Evolutionary conservation across 2,888 invertebrate species (phyloP).

Genomic region (Phania funesta): DNA sequence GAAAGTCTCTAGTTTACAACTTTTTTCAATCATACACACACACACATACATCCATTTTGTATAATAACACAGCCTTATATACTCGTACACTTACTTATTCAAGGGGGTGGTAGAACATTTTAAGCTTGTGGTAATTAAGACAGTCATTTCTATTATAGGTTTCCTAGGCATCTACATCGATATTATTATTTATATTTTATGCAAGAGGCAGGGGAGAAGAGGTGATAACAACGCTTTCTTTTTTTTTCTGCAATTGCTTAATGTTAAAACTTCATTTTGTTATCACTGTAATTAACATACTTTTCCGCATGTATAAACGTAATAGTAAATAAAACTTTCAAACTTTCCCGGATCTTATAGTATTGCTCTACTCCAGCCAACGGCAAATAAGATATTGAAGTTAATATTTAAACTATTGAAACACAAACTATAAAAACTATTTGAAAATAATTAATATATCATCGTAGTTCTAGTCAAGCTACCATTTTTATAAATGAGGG

Average conservation of each 20-base stretch:
- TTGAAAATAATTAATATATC: too few species aligned
- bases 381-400: too few species aligned
- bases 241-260: background rate
- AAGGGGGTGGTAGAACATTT: conserved; percentile 3
- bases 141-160: background rate
- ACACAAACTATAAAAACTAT: too few species aligned
- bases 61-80: background rate
- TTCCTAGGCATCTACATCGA: background rate
- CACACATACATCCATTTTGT: background rate
- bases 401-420: too few species aligned
- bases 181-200: background rate
- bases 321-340: background rate
- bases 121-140: conserved; percentile 11
- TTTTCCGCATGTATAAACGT: background rate
- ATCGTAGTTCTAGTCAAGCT: too few species aligned
- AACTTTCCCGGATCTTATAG: too few species aligned
- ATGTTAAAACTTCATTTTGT: background rate
- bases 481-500: too few species aligned
- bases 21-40: background rate
- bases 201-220: background rate
- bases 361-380: too few species aligned
- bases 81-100: background rate
- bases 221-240: background rate
- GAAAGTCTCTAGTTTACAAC: conserved; percentile 13
- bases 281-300: background rate